Evolutionary conservation across 2,888 invertebrate genomes (phyloP), one percentile per base, ranked within the genome.

Genomic region (Sclerodermus sp.): DNA sequence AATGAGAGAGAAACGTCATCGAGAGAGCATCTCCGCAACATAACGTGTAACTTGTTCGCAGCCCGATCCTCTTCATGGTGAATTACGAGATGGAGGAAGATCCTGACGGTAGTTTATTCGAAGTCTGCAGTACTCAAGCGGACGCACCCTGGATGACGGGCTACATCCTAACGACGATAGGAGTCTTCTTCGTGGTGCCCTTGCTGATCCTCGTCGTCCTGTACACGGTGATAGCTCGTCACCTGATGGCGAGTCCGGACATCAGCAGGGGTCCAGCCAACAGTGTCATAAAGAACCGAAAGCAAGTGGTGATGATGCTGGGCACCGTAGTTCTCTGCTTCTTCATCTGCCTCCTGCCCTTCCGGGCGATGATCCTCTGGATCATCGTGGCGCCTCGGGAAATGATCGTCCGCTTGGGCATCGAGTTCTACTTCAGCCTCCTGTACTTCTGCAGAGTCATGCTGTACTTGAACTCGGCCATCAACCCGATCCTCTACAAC

Each of bases 401-500:
- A 68, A 84, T 85, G 73, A 77, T 83, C 37, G 71, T 81, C 42
- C 72, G 84, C 42, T 82, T 93, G 68, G 91, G 93, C 53, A 81
- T 90, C 70, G 91, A 93, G 62, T 85, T 85, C 47, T 94, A 91
- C 78, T 92, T 90, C 79, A 89, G 87, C 74, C 81, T 93, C 53
- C 81, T 94, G 55, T 92, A 90, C 78, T 90, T 93, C 79, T 90
- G 90, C 72, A 85, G 94, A 61, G 87, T 93, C 47, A 90, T 94
- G 89, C 81, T 92, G 60, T 93, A 93, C 79, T 83, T 93, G 46
- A 94, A 95, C 79, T 93, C 93, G 42, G 93, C 93, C 10, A 87
- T 93, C 47, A 95, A 95, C 81, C 94, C 94, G 10, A 90, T 94
- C 67, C 80, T 95, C 45, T 95, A 95, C 79, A 94, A 93, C 76